Base-by-base conservation (phyloP, 2,888 invertebrate species). In the Himalopsyche anomala region DNA sequence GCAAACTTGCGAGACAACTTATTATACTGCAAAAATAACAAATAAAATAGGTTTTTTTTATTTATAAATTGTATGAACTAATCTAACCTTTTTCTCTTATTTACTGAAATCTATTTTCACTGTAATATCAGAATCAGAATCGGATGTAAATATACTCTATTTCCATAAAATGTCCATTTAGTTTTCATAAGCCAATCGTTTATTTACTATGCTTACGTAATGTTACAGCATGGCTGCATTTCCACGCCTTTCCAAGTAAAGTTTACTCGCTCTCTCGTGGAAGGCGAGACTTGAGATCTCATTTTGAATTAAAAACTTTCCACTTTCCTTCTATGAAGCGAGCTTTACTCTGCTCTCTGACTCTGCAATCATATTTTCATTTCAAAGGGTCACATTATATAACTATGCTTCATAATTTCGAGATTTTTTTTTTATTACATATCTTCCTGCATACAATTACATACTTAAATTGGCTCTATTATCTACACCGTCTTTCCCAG, bases 301-400 rank as follows among this genome's bases (percentile, higher is more conserved):
- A 69, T 81, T 84, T 84, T 81, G 69, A 69, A 81, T 84, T 84
- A 84, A 84, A 74, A 84, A 84, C 54, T 84, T 84, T 81, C 81
- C 81, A 74, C 69, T 81, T 84, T 84, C 81, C 81, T 74, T 74
- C 74, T 36, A 38, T 11, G 74, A 74, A 38, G 74, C 74, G 36
- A 15, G 74, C 74, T 74, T 74, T 74, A 38, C 36, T 74, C 74
- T 74, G 28, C 74, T 74, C 74, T 74, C 74, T 74, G 74, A 74
- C 74, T 74, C 28, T 74, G 74, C 28, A 74, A 74, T 74, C 74
- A 74, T 74, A 74, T 74, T 74, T 74, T 74, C 15, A 62, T 62
- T 74, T 38, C 38, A 74, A 74, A 74, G 36, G 74, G 74, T 74
- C 74, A 74, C 36, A 36, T 36, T 36, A 36, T 28, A 69, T 74